phyloP scores from a whole-genome alignment of 2,888 invertebrate species.

The Malachius bipustulatus region DNA sequence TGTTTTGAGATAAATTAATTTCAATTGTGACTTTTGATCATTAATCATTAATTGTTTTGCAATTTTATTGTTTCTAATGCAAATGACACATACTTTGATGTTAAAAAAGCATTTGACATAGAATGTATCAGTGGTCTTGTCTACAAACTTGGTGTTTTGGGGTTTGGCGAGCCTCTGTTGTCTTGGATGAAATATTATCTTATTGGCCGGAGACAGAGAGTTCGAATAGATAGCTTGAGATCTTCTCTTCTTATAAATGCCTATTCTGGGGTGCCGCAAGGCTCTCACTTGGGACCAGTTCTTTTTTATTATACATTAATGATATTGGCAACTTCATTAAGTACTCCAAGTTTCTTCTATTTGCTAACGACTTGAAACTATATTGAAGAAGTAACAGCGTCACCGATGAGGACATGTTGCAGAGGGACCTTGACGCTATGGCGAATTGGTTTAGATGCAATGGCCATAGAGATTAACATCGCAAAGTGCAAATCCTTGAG shows the following conservation, averaged over 20 bases:
- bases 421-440: not conserved
- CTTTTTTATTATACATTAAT: constrained; percentile 7
- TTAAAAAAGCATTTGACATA: constrained; percentile 4
- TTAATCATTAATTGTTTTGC: no score
- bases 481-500: constrained; percentile 3
- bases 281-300: constrained; percentile 5
- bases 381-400: not conserved
- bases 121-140: not conserved
- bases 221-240: not conserved
- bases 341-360: constrained; percentile 5
- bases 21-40: no score
- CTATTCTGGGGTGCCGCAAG: constrained; percentile 4
- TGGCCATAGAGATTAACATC: constrained; percentile 3
- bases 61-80: no score
- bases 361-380: constrained; percentile 6
- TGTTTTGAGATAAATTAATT: no score
- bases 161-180: not conserved
- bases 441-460: not conserved
- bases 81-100: no score
- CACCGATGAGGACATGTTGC: not conserved
- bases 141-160: not conserved
- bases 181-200: not conserved
- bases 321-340: not conserved
- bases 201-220: not conserved
- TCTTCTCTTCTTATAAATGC: not conserved